phyloP scores from a whole-genome alignment of 1,140 invertebrate genomes.

The Habropoda laboriosa region DNA sequence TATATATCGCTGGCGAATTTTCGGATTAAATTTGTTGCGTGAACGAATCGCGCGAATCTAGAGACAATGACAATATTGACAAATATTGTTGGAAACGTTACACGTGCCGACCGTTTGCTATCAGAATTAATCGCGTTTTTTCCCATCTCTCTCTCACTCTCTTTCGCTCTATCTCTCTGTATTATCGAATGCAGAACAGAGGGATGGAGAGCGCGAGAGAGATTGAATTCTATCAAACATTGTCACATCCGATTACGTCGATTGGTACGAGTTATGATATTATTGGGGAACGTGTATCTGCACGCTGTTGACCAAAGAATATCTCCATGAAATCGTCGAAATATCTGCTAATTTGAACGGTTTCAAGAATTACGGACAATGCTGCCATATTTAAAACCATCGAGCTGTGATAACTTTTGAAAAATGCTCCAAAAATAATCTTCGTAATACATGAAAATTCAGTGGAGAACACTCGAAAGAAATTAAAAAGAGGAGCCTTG shows the following conservation, averaged over 20 bases:
- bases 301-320: neutral
- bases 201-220: neutral
- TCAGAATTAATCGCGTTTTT: conserved; percentile 17
- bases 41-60: neutral
- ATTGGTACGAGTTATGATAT: conserved; percentile 13
- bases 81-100: conserved; percentile 15
- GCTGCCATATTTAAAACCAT: no score
- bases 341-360: neutral
- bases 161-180: neutral
- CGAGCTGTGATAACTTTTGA: no score
- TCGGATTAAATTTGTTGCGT: conserved; percentile 7
- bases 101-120: neutral
- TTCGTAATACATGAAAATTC: no score
- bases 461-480: no score
- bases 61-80: conserved; percentile 10
- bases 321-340: neutral
- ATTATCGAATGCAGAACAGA: neutral
- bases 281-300: neutral
- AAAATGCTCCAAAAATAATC: no score
- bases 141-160: no score
- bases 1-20: neutral
- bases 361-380: no score
- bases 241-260: conserved; percentile 7
- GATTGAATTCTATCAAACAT: conserved; percentile 19
- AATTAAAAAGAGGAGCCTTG: no score